These are phyloP conservation scores for Epinotia brunnichana DNA, from an alignment of 2,888 invertebrate species.

Conservation along the genomic window DNA sequence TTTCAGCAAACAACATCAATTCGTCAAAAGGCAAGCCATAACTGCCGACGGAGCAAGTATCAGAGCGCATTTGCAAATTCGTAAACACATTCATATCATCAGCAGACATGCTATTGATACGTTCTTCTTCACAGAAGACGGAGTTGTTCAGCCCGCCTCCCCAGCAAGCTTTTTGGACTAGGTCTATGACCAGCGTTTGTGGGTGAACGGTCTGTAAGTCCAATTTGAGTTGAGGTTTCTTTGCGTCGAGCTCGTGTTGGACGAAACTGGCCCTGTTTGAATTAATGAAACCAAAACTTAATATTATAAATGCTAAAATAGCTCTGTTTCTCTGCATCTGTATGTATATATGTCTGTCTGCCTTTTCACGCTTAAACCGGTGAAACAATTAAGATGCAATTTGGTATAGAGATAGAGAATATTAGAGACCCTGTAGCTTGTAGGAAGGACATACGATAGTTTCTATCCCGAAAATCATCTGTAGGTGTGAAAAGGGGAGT, in stretches of 20 bases:
- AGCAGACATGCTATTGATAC: constrained; percentile 59
- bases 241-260: constrained; percentile 66
- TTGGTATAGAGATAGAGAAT: too few species aligned
- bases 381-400: too few species aligned
- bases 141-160: constrained; percentile 68
- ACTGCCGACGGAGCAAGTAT: constrained; percentile 64
- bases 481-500: too few species aligned
- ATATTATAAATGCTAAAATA: too few species aligned
- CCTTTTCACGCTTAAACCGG: too few species aligned
- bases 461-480: too few species aligned
- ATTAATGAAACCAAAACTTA: too few species aligned
- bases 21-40: constrained; percentile 70
- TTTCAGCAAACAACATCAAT: constrained; percentile 64
- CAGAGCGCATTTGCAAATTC: constrained; percentile 55
- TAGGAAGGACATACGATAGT: too few species aligned
- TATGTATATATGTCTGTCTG: too few species aligned
- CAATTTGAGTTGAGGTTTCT: constrained; percentile 57
- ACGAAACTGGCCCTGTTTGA: constrained; percentile 60
- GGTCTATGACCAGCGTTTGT: constrained; percentile 64
- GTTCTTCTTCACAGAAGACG: constrained; percentile 61
- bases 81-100: constrained; percentile 55
- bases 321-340: too few species aligned
- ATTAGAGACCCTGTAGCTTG: too few species aligned
- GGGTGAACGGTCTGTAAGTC: constrained; percentile 61
- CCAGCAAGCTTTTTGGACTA: constrained; percentile 69